A percentile compares a stretch with the other conserved stretches of the same genome.
Conservation (phyloP, 2,888 invertebrate genomes). For the Pterostichus madidus region DNA sequence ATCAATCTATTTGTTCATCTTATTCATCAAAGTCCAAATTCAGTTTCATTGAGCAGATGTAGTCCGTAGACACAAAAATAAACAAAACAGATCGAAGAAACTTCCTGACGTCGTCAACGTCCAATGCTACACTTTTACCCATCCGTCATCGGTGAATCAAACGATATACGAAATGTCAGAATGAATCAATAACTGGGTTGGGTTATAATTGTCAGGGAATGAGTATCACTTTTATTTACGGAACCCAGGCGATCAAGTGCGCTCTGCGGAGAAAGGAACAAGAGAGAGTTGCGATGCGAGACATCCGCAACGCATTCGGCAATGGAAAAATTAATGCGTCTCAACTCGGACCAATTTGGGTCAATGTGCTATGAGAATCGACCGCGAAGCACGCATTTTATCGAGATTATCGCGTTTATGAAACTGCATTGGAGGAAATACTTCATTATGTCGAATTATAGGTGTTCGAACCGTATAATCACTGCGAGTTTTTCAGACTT, state of each 20-base stretch:
- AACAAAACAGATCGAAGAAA: not conserved
- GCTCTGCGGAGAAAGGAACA: constrained; percentile 56
- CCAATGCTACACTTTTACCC: constrained; percentile 39
- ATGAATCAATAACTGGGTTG: constrained; percentile 62
- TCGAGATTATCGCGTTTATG: constrained; percentile 17
- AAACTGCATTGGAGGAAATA: constrained; percentile 14
- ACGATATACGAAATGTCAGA: constrained; percentile 42
- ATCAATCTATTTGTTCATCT: too few species aligned
- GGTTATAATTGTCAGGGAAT: constrained; percentile 61
- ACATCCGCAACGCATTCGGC: constrained; percentile 58
- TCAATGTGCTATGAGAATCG: constrained; percentile 19
- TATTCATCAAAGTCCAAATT: too few species aligned
- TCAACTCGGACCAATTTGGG: constrained; percentile 25
- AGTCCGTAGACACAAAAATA: not conserved
- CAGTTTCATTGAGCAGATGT: not conserved
- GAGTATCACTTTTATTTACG: constrained; percentile 64
- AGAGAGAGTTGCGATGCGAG: constrained; percentile 52
- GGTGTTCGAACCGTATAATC: not conserved
- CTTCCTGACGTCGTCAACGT: not conserved
- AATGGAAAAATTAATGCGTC: constrained; percentile 59
- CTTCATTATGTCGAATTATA: constrained; percentile 25
- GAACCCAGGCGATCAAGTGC: constrained; percentile 49
- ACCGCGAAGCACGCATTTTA: constrained; percentile 9
- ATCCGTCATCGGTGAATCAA: constrained; percentile 57
- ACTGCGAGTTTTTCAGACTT: not conserved